A percentile compares a stretch with the other conserved stretches of the same genome.
Evolutionary conservation across 2,797 vertebrate species (phyloP).

Genomic region (Mormyrus proboscirostris): DNA sequence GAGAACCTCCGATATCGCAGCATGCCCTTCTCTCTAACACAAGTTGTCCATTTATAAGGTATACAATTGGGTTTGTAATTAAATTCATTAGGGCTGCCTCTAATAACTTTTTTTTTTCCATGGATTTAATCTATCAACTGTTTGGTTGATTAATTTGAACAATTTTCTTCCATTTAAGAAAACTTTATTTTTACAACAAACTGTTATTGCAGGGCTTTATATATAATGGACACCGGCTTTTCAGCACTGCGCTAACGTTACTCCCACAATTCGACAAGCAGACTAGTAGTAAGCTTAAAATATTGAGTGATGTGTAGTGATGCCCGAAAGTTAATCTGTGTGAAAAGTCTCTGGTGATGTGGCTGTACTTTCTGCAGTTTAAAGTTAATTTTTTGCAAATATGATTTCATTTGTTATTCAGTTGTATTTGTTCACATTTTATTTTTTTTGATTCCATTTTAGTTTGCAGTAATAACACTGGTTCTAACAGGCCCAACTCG

Average conservation of each 20-base stretch:
- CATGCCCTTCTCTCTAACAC: background rate
- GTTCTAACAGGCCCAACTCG: background rate
- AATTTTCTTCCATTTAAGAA: background rate
- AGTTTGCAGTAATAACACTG: background rate
- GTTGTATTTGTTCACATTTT: background rate
- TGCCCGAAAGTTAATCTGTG: background rate
- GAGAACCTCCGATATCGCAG: background rate
- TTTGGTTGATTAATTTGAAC: background rate
- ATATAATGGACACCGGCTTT: background rate
- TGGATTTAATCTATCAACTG: no score
- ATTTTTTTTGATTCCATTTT: background rate
- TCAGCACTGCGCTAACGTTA: background rate
- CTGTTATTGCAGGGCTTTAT: background rate
- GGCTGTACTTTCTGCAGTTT: background rate
- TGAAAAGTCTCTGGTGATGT: background rate
- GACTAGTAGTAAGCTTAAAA: background rate
- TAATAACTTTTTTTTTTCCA: no score
- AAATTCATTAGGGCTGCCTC: background rate
- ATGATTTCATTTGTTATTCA: background rate
- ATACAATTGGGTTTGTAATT: background rate
- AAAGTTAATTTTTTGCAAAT: background rate
- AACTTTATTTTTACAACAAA: background rate
- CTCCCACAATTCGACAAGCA: background rate
- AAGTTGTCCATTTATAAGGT: background rate
- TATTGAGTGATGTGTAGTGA: background rate